Evolutionary conservation across 2,888 invertebrate species (phyloP), one percentile per base, ranked within the genome.

Genomic region (Aphrophora alni): DNA sequence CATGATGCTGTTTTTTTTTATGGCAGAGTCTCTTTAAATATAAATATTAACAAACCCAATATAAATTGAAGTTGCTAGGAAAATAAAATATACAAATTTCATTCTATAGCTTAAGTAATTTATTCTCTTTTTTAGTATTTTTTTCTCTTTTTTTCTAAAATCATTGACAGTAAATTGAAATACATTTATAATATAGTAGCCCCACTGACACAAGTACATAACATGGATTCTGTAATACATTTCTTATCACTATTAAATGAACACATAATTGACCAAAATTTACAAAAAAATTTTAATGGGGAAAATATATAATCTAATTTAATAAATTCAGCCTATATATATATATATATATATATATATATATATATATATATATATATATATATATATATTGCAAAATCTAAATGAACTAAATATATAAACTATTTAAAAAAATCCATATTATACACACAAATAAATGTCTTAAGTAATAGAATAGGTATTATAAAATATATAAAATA

Each of bases 51-150:
- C n/a, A n/a, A n/a, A n/a, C n/a, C n/a, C n/a, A n/a, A n/a, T n/a
- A n/a, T n/a, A n/a, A n/a, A n/a, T n/a, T n/a, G n/a, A n/a, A n/a
- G n/a, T n/a, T n/a, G n/a, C n/a, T 44, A 44, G 14, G 44, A 12
- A 7, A 44, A 44, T 44, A 33, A 33, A 33, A 14, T 44, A 44
- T 8, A 44, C 14, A 44, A 7, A 14, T 17, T 44, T 44, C 10
- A 33, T 33, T 10, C 33, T 33, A 33, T 33, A 7, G 14, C 14
- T 44, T 44, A 14, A 21, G 59, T 21, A 59, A 3, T 59, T 59
- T 59, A 59, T 59, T 59, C n/a, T 59, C 21, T 59, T 59, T 59
- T 59, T 59, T 59, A 59, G n/a, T 59, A 21, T 59, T 59, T 59
- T 21, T 59, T 21, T 21, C 3, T 2, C 10, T 59, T 59, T 59